Evolutionary conservation across 2,888 invertebrate species (phyloP), one percentile per base, ranked within the genome.

Genomic region (Encarsia formosa): DNA sequence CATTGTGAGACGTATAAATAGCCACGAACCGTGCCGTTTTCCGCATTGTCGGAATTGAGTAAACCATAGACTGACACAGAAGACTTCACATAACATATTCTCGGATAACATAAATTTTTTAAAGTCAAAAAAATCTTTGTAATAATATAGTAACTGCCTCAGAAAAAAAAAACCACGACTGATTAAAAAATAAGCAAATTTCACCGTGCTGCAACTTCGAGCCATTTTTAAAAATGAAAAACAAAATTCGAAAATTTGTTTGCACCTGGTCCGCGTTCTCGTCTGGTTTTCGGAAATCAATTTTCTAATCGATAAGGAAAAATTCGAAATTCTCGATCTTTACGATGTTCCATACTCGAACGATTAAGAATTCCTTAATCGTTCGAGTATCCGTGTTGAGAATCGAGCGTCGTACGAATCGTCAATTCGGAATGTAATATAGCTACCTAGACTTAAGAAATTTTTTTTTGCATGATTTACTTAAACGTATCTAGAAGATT

Each of bases 311-410:
- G 24, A 48, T 50, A 49, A 51, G 49, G 26, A 45, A 43, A 31
- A 35, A 29, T 41, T 56, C 49, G 54, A 52, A 44, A 46, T 55
- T 41, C 19, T 34, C 54, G 47, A 56, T 58, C 31, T 56, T 40
- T 61, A 56, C 63, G 66, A 67, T 59, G 63, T 63, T 71, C 71
- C 65, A 71, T 70, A 73, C 66, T 65, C 73, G 73, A 70, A 68
- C 61, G 55, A 62, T 71, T 69, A 72, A 73, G 71, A 73, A 54
- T 72, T 72, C 64, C 71, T 73, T 71, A 72, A 68, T 63, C 56
- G 58, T 70, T 72, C 70, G 73, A 65, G 67, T 72, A 72, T 73
- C 68, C 73, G 70, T 67, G 64, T 63, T 70, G 66, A 66, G 65
- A 71, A 69, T 68, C 67, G 72, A 73, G 65, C 62, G 55, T 65